Evolutionary conservation across 2,113 vertebrate genomes (phyloP).

Genomic region (Anarrhichthys ocellatus): DNA sequence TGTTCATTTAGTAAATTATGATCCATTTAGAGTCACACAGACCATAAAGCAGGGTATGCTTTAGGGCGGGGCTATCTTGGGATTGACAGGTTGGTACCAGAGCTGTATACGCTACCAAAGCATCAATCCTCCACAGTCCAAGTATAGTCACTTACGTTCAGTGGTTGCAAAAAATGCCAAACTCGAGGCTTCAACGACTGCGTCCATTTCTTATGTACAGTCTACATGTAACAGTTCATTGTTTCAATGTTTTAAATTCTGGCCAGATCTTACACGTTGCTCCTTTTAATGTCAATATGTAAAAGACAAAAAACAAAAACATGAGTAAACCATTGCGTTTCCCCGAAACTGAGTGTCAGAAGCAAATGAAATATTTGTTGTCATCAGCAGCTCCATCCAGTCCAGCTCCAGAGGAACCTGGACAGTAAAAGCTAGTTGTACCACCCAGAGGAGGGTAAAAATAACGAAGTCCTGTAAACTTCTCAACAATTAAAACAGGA

Average conservation of each 20-base stretch:
- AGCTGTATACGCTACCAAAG: neutral
- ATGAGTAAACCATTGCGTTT: too few species aligned
- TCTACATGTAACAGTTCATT: too few species aligned
- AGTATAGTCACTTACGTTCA: neutral
- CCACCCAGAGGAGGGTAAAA: neutral
- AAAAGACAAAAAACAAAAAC: too few species aligned
- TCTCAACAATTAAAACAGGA: conserved; percentile 2
- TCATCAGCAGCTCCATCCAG: conserved; percentile 5
- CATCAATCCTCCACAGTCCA: neutral
- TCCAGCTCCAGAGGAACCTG: neutral
- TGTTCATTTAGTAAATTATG: too few species aligned
- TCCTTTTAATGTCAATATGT: too few species aligned
- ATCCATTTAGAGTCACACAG: too few species aligned
- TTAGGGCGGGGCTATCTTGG: neutral
- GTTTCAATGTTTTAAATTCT: neutral
- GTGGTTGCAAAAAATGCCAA: neutral
- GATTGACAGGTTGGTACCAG: neutral
- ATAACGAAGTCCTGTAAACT: conserved; percentile 42
- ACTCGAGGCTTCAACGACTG: too few species aligned
- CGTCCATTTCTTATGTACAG: too few species aligned
- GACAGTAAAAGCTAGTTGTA: neutral
- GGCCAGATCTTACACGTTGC: neutral
- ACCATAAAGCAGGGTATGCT: too few species aligned
- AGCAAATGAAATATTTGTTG: neutral
- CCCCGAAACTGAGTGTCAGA: too few species aligned